Conservation (phyloP, 2,113 vertebrate species). For the Bufo bufo region DNA sequence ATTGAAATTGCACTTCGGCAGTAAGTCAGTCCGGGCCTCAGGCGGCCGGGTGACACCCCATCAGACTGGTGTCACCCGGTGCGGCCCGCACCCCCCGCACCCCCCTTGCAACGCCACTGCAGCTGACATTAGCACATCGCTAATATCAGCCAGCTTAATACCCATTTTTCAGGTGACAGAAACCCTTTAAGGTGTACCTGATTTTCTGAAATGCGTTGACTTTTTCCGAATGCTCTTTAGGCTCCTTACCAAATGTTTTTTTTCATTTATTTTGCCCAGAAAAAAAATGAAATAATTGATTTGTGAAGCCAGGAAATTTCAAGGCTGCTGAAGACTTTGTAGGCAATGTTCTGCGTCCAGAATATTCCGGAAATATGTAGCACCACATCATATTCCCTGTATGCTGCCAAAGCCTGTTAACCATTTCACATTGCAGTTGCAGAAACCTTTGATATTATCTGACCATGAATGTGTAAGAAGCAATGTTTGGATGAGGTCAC, state of each 20-base stretch:
- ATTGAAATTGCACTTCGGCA: no score
- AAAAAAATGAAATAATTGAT: neutral
- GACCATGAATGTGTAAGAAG: no score
- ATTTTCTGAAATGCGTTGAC: no score
- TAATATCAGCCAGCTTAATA: no score
- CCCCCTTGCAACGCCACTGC: no score
- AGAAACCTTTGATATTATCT: neutral
- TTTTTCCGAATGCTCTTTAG: neutral
- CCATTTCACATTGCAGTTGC: neutral
- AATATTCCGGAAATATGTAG: conserved; percentile 13
- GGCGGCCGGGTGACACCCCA: no score
- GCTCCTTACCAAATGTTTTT: neutral
- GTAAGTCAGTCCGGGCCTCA: no score
- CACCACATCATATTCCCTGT: neutral
- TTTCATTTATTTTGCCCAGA: neutral
- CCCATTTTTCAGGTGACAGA: no score
- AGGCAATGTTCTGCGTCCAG: neutral
- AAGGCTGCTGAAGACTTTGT: conserved; percentile 13
- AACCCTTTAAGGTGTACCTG: neutral
- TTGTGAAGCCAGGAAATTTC: conserved; percentile 18
- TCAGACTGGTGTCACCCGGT: no score
- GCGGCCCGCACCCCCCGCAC: no score
- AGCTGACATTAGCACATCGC: no score
- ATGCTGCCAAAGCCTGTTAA: neutral
- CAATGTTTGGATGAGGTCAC: no score